Conservation (phyloP, 1,140 invertebrate species). For the Drosophila tropicalis region DNA sequence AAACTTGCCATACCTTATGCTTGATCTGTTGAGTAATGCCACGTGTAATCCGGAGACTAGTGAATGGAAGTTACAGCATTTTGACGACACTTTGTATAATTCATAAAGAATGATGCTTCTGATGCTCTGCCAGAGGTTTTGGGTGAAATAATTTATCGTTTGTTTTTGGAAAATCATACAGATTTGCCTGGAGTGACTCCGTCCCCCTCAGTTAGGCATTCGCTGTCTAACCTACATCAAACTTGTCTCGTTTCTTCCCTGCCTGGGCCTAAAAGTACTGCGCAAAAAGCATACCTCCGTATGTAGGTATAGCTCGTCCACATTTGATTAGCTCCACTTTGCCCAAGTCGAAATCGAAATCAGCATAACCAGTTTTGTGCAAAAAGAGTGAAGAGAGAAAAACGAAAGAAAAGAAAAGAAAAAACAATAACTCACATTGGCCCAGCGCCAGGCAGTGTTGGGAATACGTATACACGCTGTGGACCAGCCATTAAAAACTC, state of each 20-base stretch:
- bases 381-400: neutral
- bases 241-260: neutral
- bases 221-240: conserved; percentile 7
- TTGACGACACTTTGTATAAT: too few relatives aligned
- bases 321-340: conserved; percentile 63
- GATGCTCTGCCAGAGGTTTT: too few relatives aligned
- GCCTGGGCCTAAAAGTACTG: neutral
- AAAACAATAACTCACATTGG: conserved; percentile 73
- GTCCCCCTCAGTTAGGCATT: neutral
- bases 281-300: neutral
- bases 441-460: conserved; percentile 45
- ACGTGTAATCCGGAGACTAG: too few relatives aligned
- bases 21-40: too few relatives aligned
- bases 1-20: too few relatives aligned
- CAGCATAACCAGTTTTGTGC: conserved; percentile 42
- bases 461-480: neutral
- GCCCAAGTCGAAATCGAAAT: conserved; percentile 35
- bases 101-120: too few relatives aligned
- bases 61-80: too few relatives aligned
- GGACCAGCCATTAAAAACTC: conserved; percentile 75
- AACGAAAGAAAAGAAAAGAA: neutral
- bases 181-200: neutral
- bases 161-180: neutral
- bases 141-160: neutral
- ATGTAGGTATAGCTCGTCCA: neutral